phyloP scores from a whole-genome alignment of 2,113 vertebrate genomes.

The Pogonocichla stellata region DNA sequence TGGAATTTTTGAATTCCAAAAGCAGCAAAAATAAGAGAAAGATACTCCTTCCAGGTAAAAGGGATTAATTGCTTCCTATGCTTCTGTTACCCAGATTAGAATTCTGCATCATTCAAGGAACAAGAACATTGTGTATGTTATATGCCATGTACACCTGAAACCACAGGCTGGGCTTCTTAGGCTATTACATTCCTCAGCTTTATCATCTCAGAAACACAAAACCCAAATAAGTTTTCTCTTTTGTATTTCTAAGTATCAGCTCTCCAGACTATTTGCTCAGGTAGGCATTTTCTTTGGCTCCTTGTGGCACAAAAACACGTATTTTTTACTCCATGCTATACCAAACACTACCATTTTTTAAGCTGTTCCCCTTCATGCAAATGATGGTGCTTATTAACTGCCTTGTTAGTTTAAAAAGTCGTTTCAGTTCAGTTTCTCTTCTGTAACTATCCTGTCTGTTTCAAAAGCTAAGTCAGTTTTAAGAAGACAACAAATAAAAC shows the following conservation, averaged over 20 bases:
- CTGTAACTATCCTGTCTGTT: not conserved
- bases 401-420: not conserved
- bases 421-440: not conserved
- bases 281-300: not conserved
- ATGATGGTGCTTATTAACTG: not conserved
- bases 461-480: not conserved
- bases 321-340: not conserved
- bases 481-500: not conserved
- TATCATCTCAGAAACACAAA: not conserved
- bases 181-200: not conserved
- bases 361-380: not conserved
- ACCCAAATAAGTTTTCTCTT: not conserved
- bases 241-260: not conserved
- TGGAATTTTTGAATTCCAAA: not conserved
- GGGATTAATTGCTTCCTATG: not conserved
- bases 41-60: not conserved
- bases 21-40: not conserved
- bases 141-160: not conserved
- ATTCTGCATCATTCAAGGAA: not conserved
- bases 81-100: not conserved
- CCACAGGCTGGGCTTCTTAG: not conserved
- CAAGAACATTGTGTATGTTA: not conserved
- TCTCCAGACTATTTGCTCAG: not conserved
- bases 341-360: not conserved
- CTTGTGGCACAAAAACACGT: not conserved